phyloP scores from a whole-genome alignment of 2,888 invertebrate species.

The Marronus borbonicus region DNA sequence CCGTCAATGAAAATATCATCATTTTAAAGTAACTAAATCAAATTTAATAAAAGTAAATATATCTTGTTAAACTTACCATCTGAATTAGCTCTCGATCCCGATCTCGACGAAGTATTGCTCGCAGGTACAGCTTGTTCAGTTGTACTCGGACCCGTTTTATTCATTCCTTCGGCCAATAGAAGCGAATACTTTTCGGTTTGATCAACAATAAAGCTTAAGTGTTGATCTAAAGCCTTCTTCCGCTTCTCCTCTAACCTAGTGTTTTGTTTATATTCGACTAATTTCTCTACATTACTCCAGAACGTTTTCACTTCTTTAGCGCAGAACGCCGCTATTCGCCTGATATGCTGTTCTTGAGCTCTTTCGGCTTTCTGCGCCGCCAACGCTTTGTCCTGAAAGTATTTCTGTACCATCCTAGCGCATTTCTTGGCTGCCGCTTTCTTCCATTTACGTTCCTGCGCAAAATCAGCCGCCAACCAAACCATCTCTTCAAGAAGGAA shows the following conservation, averaged over 20 bases:
- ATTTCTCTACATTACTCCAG: slow-evolving; percentile 97
- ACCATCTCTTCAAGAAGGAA: slow-evolving; percentile 98
- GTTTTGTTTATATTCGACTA: slow-evolving; percentile 95
- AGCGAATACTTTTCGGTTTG: slow-evolving; percentile 98
- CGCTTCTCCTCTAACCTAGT: slow-evolving; percentile 94
- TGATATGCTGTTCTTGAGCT: slow-evolving; percentile 89
- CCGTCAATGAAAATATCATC: slow-evolving; percentile 41
- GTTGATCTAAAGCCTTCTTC: slow-evolving; percentile 95
- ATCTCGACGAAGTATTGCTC: slow-evolving; percentile 72
- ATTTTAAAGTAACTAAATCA: not conserved
- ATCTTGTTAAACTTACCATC: slow-evolving; percentile 69
- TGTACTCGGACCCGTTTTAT: slow-evolving; percentile 70
- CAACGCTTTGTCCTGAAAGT: slow-evolving; percentile 91
- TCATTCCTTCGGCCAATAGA: slow-evolving; percentile 89
- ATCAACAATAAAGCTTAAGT: slow-evolving; percentile 97
- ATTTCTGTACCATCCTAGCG: slow-evolving; percentile 91
- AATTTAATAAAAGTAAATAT: not conserved
- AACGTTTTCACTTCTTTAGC: slow-evolving; percentile 95
- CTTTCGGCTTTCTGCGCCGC: slow-evolving; percentile 93
- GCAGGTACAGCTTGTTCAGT: slow-evolving; percentile 64
- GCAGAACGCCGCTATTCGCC: slow-evolving; percentile 89
- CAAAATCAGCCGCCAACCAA: slow-evolving; percentile 98
- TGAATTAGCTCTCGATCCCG: slow-evolving; percentile 69
- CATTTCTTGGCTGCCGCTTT: slow-evolving; percentile 95
- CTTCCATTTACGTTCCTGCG: slow-evolving; percentile 98